Evolutionary conservation across 1,140 invertebrate genomes (phyloP), one percentile per base, ranked within the genome.

Genomic region (Pseudomyrmex flavicornis): DNA sequence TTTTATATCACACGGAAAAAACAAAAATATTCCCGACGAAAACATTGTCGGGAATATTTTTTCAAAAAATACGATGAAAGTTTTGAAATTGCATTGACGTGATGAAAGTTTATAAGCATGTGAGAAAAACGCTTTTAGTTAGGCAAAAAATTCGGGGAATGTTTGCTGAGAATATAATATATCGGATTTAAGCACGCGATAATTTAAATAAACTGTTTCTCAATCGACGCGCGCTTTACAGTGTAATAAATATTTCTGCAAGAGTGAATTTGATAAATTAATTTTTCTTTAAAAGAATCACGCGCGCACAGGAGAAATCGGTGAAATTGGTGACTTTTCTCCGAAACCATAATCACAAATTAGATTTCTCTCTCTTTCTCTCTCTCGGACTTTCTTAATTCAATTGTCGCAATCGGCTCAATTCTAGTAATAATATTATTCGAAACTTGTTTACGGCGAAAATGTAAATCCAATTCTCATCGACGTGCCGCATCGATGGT

Each of bases 361-460:
- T 63, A 52, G 58, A 75, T 63, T 63, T 74, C 15, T 62, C 20
- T n/a, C 26, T 26, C 58, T n/a, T n/a, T 26, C 2, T 26, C 26
- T 26, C 58, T 13, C 20, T 75, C 35, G 58, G 22, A 75, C 20
- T 75, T 50, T 2, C 20, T 26, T 26, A 26, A 63, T 65, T 63
- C 10, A 8, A 52, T 75, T 63, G 52, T 2, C 62, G 8, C 46
- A 68, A 68, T 77, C 13, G 68, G 9, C 48, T 66, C 26, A 44
- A 52, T 76, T 20, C 48, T 20, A 66, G n/a, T 76, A 20, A 59
- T 59, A 75, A 65, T 20, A 52, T 63, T 63, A 75, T 20, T 46
- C 15, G 22, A 63, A 15, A 35, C 35, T 66, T n/a, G n/a, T 2
- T 26, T 35, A 17, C 46, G 9, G 22, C 12, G 35, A 59, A 59